Conservation (phyloP, 1,140 invertebrate genomes). For the Chionoecetes opilio region DNA sequence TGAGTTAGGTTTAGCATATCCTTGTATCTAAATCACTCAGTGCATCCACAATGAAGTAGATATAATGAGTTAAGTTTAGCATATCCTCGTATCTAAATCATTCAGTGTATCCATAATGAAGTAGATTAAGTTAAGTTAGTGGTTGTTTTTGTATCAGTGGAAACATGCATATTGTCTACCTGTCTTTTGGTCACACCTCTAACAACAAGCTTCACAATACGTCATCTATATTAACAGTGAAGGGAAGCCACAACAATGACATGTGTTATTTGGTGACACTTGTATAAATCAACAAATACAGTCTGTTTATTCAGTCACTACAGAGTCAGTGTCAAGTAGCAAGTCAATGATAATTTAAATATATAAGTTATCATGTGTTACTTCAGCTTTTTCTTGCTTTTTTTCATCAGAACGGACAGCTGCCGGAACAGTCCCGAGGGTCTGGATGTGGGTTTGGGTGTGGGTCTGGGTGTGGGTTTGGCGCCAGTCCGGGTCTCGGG, state of each 20-base stretch:
- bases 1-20: too few species aligned
- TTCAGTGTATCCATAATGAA: neutral
- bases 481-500: conserved; percentile 36
- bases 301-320: conserved; percentile 39
- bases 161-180: neutral
- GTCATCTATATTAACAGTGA: neutral
- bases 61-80: neutral
- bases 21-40: neutral
- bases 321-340: conserved; percentile 19
- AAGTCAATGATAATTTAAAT: conserved; percentile 43
- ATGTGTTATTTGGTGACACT: neutral
- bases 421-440: conserved; percentile 75
- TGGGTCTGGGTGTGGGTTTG: conserved; percentile 43
- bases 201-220: neutral
- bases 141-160: neutral
- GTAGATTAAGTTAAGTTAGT: neutral
- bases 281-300: neutral
- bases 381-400: conserved; percentile 71
- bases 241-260: neutral
- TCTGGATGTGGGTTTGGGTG: conserved; percentile 59
- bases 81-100: neutral
- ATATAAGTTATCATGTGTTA: conserved; percentile 44
- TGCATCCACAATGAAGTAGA: too few species aligned
- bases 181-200: neutral
- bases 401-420: conserved; percentile 74